Percentiles rank a stretch among this genome's conserved stretches.
Evolutionary conservation across 2,888 invertebrate genomes (phyloP).

Genomic region (Sesia bembeciformis): DNA sequence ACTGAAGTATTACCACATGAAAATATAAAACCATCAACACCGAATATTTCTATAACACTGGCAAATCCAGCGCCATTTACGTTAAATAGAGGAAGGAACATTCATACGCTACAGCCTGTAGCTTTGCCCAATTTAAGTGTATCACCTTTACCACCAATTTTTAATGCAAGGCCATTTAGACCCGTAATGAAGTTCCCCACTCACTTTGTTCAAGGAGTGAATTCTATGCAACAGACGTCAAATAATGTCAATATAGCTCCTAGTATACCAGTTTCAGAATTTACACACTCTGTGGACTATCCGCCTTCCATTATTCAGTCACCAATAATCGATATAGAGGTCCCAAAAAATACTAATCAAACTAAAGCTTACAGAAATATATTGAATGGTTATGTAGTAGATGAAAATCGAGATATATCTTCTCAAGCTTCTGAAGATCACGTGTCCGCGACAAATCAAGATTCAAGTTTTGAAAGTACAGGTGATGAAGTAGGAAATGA

Average conservation of each 20-base stretch:
- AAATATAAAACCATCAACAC: constrained; percentile 18
- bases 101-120: constrained; percentile 71
- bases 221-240: constrained; percentile 34
- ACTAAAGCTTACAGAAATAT: constrained; percentile 57
- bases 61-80: constrained; percentile 62
- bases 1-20: constrained; percentile 47
- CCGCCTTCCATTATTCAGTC: constrained; percentile 82
- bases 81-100: constrained; percentile 57
- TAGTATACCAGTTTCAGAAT: constrained; percentile 80
- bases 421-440: constrained; percentile 69
- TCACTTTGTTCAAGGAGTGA: constrained; percentile 39
- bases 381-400: constrained; percentile 45
- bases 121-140: constrained; percentile 79
- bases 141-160: constrained; percentile 76
- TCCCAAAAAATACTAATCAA: constrained; percentile 37
- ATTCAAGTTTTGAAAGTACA: constrained; percentile 60
- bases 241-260: constrained; percentile 72
- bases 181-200: constrained; percentile 30
- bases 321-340: constrained; percentile 77
- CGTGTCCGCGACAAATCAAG: constrained; percentile 46
- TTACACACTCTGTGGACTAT: constrained; percentile 81
- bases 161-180: constrained; percentile 75
- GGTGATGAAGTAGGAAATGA: constrained; percentile 49
- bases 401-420: constrained; percentile 64
- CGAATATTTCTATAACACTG: constrained; percentile 47